A percentile compares a stretch with the other conserved stretches of the same genome.
Conservation (phyloP, 2,797 vertebrate species). For the Melanogrammus aeglefinus region DNA sequence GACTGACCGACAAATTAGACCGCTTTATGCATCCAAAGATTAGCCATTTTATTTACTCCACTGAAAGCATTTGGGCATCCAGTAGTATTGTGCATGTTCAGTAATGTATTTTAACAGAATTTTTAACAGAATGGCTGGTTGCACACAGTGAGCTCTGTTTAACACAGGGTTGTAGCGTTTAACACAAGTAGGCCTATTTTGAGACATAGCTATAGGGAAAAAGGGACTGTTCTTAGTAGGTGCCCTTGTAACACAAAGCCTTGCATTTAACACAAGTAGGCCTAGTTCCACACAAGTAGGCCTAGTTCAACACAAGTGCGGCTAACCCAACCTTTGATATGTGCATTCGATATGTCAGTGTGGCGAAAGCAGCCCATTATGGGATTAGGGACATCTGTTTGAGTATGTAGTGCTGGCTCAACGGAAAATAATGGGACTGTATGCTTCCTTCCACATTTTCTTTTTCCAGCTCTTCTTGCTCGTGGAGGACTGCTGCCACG, state of each 20-base stretch:
- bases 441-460: neutral
- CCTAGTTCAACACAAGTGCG: neutral
- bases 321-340: neutral
- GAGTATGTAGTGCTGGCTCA: neutral
- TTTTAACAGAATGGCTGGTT: neutral
- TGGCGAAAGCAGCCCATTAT: conserved; percentile 2
- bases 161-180: no score
- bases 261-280: neutral
- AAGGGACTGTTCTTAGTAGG: neutral
- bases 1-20: neutral
- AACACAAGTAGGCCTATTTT: neutral
- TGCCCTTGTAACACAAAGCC: neutral
- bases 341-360: neutral
- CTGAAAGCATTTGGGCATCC: neutral
- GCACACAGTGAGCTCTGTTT: neutral
- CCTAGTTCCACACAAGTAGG: neutral
- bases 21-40: neutral
- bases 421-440: neutral
- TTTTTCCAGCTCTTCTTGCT: neutral
- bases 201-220: neutral
- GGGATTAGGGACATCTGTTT: neutral
- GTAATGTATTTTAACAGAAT: neutral
- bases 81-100: neutral
- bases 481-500: neutral
- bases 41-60: neutral